phyloP scores from a whole-genome alignment of 2,888 invertebrate species.

The Ichneumoninae sp. region DNA sequence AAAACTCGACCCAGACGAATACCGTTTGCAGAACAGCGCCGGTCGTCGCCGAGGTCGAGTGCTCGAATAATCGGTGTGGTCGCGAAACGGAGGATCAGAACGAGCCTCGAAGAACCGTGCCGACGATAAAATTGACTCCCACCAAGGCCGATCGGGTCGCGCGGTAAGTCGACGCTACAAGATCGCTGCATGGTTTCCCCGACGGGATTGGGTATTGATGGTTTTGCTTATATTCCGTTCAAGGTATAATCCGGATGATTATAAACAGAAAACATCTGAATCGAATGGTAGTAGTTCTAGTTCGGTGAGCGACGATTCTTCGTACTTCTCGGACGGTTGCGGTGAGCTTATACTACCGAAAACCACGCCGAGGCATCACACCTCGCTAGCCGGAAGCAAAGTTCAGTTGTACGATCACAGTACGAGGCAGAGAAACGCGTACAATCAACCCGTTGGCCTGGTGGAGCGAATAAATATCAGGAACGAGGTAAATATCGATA shows the following conservation, averaged over 20 bases:
- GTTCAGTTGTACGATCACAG: constrained; percentile 79
- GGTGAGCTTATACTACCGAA: constrained; percentile 56
- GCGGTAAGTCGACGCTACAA: constrained; percentile 68
- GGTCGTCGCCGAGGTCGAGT: constrained; percentile 31
- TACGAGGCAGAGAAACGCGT: constrained; percentile 75
- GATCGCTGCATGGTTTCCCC: background rate
- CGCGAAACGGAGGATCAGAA: constrained; percentile 61
- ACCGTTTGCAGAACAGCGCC: constrained; percentile 22
- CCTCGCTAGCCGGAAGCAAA: constrained; percentile 72
- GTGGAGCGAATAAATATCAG: constrained; percentile 78
- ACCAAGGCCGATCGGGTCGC: constrained; percentile 74
- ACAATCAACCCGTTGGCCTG: constrained; percentile 75
- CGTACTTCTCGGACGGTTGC: constrained; percentile 78
- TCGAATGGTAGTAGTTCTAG: constrained; percentile 73
- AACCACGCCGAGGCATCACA: constrained; percentile 67
- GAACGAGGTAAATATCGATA: constrained; percentile 72
- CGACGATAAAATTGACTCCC: constrained; percentile 69
- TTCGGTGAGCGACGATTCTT: constrained; percentile 80
- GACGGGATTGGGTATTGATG: constrained; percentile 15
- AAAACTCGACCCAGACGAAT: background rate
- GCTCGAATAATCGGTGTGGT: constrained; percentile 45
- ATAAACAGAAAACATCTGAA: constrained; percentile 75
- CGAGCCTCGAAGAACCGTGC: constrained; percentile 68
- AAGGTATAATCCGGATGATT: constrained; percentile 80
- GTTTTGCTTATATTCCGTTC: constrained; percentile 25